phyloP scores from a whole-genome alignment of 2,888 invertebrate genomes.

The Cheilosia pagana region DNA sequence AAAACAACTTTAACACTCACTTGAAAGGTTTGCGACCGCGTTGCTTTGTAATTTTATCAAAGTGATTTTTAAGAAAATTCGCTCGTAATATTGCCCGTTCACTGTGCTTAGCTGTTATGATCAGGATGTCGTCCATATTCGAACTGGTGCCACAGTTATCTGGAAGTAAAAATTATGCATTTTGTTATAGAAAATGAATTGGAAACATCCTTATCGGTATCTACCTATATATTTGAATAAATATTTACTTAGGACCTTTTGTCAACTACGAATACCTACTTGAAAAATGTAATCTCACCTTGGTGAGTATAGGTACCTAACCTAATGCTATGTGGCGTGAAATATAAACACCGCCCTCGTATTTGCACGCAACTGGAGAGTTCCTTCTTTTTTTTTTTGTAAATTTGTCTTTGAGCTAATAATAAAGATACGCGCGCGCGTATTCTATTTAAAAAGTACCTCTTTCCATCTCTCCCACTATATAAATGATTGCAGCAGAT shows the following conservation, averaged over 20 bases:
- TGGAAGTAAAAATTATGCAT: conserved; percentile 78
- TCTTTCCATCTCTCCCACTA: conserved; percentile 55
- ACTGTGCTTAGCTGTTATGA: conserved; percentile 91
- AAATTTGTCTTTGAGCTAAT: conserved; percentile 50
- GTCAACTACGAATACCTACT: conserved; percentile 38
- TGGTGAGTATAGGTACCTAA: neutral
- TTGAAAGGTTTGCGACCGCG: conserved; percentile 91
- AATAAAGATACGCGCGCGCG: conserved; percentile 42
- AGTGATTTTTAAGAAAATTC: conserved; percentile 91
- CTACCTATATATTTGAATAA: conserved; percentile 2
- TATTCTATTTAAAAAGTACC: conserved; percentile 62
- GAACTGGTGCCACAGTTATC: conserved; percentile 82
- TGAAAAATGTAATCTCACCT: conserved; percentile 52
- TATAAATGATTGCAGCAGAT: conserved; percentile 63
- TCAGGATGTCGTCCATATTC: conserved; percentile 92
- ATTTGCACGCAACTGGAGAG: conserved; percentile 24
- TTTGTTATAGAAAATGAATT: conserved; percentile 12
- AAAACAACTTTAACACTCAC: conserved; percentile 84
- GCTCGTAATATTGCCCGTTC: conserved; percentile 92
- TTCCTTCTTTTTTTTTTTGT: conserved; percentile 7
- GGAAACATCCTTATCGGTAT: conserved; percentile 32
- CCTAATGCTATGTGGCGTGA: conserved; percentile 9
- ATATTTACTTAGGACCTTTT: conserved; percentile 55
- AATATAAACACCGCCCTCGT: conserved; percentile 54
- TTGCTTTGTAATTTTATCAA: conserved; percentile 93